Evolutionary conservation across 1,140 invertebrate genomes (phyloP).

Genomic region (Bombus superbus): DNA sequence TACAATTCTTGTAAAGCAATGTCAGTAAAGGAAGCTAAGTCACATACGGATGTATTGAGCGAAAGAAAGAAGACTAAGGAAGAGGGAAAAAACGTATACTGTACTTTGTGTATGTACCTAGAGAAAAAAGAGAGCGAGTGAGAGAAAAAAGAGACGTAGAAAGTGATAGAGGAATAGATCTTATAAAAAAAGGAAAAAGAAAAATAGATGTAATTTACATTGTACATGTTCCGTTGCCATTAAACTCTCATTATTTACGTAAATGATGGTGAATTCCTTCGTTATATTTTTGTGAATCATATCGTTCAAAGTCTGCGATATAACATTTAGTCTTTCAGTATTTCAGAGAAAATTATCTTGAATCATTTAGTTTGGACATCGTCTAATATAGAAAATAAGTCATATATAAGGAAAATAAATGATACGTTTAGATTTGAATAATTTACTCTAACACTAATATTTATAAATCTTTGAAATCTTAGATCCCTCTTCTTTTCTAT

Average conservation of each 20-base stretch:
- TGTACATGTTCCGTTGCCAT: conserved; percentile 74
- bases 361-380: background rate
- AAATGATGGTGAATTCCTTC: conserved; percentile 50
- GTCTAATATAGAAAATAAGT: background rate
- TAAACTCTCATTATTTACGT: conserved; percentile 76
- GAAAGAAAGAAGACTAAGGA: background rate
- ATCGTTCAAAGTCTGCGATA: conserved; percentile 16
- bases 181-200: conserved; percentile 18
- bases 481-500: background rate
- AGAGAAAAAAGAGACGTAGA: conserved; percentile 27
- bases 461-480: background rate
- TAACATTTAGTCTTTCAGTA: background rate
- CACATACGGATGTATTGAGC: background rate
- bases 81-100: conserved; percentile 15
- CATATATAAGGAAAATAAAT: background rate
- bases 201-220: conserved; percentile 63
- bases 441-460: background rate
- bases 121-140: background rate
- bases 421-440: background rate
- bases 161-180: conserved; percentile 21
- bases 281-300: conserved; percentile 27
- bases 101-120: conserved; percentile 39
- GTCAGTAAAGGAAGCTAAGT: background rate
- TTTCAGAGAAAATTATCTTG: background rate
- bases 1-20: conserved; percentile 35